Evolutionary conservation across 2,888 invertebrate species (phyloP).

Genomic region (Amphiduros pacificus): DNA sequence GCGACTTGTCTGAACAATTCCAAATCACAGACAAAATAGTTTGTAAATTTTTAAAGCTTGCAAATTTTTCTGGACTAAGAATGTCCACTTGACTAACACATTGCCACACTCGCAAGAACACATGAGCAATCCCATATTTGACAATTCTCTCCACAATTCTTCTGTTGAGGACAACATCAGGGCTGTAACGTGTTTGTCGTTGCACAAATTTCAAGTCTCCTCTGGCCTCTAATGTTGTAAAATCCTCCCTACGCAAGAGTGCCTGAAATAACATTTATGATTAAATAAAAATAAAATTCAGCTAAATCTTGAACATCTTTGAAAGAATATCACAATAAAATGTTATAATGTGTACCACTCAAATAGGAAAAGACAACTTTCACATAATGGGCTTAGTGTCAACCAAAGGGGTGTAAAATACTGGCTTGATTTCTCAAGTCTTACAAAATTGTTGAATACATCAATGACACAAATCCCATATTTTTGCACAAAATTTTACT

Average conservation of each 20-base stretch:
- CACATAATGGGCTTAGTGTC: too few species aligned
- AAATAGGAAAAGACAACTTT: too few species aligned
- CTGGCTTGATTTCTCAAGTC: too few species aligned
- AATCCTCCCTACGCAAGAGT: slow-evolving; percentile 24
- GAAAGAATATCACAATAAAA: too few species aligned
- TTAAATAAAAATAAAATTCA: neutral
- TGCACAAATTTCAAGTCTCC: slow-evolving; percentile 30
- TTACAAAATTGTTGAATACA: too few species aligned
- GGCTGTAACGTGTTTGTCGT: slow-evolving; percentile 31
- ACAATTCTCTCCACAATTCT: slow-evolving; percentile 32
- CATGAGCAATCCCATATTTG: slow-evolving; percentile 31
- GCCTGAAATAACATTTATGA: slow-evolving; percentile 16
- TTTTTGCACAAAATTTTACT: too few species aligned
- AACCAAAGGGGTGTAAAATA: too few species aligned
- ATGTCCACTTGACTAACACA: slow-evolving; percentile 24
- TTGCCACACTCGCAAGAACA: slow-evolving; percentile 31
- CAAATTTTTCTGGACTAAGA: slow-evolving; percentile 19
- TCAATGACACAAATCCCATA: too few species aligned
- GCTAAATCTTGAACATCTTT: neutral
- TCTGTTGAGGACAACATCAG: slow-evolving; percentile 28
- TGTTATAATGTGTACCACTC: too few species aligned
- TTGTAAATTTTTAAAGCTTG: slow-evolving; percentile 37
- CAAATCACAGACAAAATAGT: slow-evolving; percentile 41
- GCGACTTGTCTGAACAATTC: slow-evolving; percentile 45
- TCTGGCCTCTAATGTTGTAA: slow-evolving; percentile 16